Evolutionary conservation across 1,140 invertebrate species (phyloP), one percentile per base, ranked within the genome.

Genomic region (Drosophila pandora): DNA sequence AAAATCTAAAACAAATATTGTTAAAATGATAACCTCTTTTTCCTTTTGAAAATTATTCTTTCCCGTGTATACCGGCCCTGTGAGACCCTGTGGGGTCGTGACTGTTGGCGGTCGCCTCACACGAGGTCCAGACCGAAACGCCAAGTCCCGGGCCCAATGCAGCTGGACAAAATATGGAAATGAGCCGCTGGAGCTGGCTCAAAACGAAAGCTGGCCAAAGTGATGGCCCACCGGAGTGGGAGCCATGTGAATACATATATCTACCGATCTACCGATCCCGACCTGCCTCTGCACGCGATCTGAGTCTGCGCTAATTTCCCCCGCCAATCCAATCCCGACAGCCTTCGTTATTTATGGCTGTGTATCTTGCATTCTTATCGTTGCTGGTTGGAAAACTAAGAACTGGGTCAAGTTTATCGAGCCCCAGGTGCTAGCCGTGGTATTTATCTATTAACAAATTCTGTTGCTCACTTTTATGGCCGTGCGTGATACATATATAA

Each of bases 341-440:
- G 39, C 3, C 52, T 9, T 28, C 30, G 21, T 28, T 54, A 62
- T 62, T 63, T 54, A 70, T 62, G 45, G 21, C 58, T 7, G 2
- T 25, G 10, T 50, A 21, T 41, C 22, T 50, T 62, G 23, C 13
- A 37, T 4, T 37, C 68, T 73, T 73, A 73, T 73, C 58, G 45
- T 41, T 47, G 17, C n/a, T 23, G 58, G n/a, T 23, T 30, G 45
- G 25, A 63, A 22, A 50, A 41, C 52, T 52, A 60, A 78, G 53
- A 84, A 84, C 49, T 84, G 72, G 81, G 81, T 84, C 81, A 84
- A 84, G 81, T 85, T 85, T 85, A 81, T 80, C 81, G 78, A 68
- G 58, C 45, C 6, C 21, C 34, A 34, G 17, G 52, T 48, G 39
- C n/a, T 21, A 8, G 41, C 13, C 30, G 8, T 13, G 3, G 30